phyloP scores from a whole-genome alignment of 1,140 invertebrate genomes.

The Wasmannia auropunctata region DNA sequence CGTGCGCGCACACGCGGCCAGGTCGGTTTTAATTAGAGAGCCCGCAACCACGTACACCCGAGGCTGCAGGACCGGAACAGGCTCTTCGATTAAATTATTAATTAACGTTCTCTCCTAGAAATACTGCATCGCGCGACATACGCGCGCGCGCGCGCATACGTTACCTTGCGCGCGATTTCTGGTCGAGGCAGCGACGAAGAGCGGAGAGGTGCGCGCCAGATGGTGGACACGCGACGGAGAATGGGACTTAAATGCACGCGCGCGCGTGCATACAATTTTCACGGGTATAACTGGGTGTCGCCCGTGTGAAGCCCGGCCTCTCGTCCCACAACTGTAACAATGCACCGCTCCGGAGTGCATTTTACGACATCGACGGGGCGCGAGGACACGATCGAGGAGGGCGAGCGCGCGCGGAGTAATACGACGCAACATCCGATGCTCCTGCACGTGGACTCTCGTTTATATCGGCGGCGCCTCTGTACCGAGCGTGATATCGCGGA shows the following conservation, averaged over 20 bases:
- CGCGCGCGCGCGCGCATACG: not conserved
- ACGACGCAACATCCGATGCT: too few relatives aligned
- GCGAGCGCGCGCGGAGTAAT: too few relatives aligned
- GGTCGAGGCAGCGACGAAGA: slow-evolving; percentile 19
- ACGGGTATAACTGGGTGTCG: not conserved
- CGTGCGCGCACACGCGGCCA: not conserved
- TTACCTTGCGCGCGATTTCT: slow-evolving; percentile 36
- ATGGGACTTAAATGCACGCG: slow-evolving; percentile 60
- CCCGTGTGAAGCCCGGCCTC: not conserved
- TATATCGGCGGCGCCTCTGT: not conserved
- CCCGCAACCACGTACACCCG: slow-evolving; percentile 55
- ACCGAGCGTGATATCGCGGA: not conserved
- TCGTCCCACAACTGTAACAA: not conserved
- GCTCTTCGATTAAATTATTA: slow-evolving; percentile 85
- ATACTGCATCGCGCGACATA: slow-evolving; percentile 77
- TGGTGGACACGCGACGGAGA: not conserved
- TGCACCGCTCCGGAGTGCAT: not conserved
- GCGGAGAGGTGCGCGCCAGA: not conserved
- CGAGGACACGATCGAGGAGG: too few relatives aligned
- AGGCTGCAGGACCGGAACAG: slow-evolving; percentile 75
- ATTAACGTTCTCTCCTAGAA: slow-evolving; percentile 83
- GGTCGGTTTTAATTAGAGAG: slow-evolving; percentile 80
- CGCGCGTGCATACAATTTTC: slow-evolving; percentile 14
- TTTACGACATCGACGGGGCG: not conserved
- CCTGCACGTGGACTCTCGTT: not conserved